phyloP scores from a whole-genome alignment of 1,140 invertebrate species.

The Philotrypesis tridentata region DNA sequence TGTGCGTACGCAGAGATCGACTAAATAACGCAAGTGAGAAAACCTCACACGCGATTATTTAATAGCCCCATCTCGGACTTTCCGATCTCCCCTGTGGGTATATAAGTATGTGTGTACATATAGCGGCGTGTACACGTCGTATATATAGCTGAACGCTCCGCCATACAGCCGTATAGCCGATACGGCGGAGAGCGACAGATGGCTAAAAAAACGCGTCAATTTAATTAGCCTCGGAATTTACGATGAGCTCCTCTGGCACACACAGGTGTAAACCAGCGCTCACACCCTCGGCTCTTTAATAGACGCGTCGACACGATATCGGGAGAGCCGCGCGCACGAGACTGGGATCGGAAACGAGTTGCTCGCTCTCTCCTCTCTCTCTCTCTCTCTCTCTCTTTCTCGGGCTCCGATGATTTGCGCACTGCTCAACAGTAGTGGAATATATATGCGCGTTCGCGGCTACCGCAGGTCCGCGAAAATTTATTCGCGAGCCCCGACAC shows the following conservation, averaged over 20 bases:
- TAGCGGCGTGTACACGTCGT: too few species aligned
- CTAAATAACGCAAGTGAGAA: too few species aligned
- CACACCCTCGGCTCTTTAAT: slow-evolving; percentile 26
- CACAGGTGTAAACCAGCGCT: slow-evolving; percentile 19
- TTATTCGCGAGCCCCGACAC: background rate
- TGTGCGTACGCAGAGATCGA: too few species aligned
- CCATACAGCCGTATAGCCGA: too few species aligned
- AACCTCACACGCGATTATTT: background rate
- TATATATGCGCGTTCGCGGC: background rate
- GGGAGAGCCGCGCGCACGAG: too few species aligned
- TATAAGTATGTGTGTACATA: too few species aligned
- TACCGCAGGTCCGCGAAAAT: slow-evolving; percentile 21
- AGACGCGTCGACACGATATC: slow-evolving; percentile 35
- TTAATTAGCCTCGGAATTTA: slow-evolving; percentile 44
- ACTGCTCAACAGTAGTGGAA: background rate
- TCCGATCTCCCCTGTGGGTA: background rate
- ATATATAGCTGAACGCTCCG: too few species aligned
- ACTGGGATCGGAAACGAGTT: slow-evolving; percentile 8
- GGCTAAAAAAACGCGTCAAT: slow-evolving; percentile 13
- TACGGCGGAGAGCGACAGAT: too few species aligned
- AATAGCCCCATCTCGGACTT: background rate
- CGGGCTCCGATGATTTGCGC: slow-evolving; percentile 27
- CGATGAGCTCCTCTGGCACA: background rate
- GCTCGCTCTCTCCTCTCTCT: too few species aligned
- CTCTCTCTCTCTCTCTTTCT: too few species aligned